Conservation (phyloP, 2,888 invertebrate genomes). For the Nesidiocoris tenuis region DNA sequence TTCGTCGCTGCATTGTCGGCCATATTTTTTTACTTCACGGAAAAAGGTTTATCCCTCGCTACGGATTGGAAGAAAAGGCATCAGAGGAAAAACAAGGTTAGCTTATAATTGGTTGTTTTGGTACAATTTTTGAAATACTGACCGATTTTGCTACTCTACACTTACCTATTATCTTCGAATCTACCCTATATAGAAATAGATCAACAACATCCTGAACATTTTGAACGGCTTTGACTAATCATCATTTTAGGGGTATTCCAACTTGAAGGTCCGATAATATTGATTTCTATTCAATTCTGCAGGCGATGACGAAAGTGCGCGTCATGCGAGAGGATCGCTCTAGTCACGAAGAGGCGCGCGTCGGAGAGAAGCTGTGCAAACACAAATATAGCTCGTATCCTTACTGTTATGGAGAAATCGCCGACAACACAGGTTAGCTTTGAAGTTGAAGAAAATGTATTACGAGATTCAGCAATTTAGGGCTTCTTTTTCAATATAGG, state of each 20-base stretch:
- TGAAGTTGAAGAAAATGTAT: too few species aligned
- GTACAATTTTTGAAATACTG: neutral
- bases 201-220: too few species aligned
- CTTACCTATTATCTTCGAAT: neutral
- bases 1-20: conserved; percentile 78
- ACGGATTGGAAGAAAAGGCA: conserved; percentile 77
- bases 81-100: conserved; percentile 67
- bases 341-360: conserved; percentile 57
- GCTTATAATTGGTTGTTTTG: neutral
- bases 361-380: conserved; percentile 71
- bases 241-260: too few species aligned
- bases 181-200: too few species aligned
- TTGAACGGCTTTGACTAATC: too few species aligned
- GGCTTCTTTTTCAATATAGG: too few species aligned
- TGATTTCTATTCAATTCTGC: neutral
- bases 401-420: conserved; percentile 83
- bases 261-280: too few species aligned
- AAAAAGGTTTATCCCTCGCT: conserved; percentile 75
- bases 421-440: conserved; percentile 60
- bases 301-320: conserved; percentile 67
- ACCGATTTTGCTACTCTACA: neutral
- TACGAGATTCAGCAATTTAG: too few species aligned
- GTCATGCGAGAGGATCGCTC: conserved; percentile 70
- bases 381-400: conserved; percentile 87
- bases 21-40: conserved; percentile 85